Base-by-base conservation (phyloP, 1,140 invertebrate genomes). In the Yoshiicerus persimilis region DNA sequence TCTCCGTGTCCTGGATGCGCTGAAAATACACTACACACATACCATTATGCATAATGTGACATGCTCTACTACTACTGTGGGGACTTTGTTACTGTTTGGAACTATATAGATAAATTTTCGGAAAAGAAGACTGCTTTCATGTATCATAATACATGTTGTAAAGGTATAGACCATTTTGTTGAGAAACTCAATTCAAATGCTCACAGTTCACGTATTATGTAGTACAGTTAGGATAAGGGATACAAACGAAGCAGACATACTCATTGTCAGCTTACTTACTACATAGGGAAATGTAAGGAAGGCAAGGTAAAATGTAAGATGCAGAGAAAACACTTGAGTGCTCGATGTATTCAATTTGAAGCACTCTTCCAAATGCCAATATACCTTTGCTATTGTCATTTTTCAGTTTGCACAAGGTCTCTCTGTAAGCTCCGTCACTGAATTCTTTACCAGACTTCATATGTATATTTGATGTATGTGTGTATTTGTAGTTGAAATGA, bases 261-360 rank as follows among this genome's bases (percentile, higher is more conserved):
- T n/a, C n/a, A n/a, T n/a, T n/a, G n/a, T n/a, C n/a, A n/a, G n/a
- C n/a, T n/a, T 25, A 16, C 27, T 30, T 13, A 70, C 27, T 70
- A 32, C 66, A 70, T 70, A 70, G 66, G 30, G 38, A 87, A 62
- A 84, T 25, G 47, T 30, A 39, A 87, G 56, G 80, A 86, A 83
- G 38, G 66, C 66, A 66, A 84, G 75, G 84, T 80, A 80, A 84
- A 88, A 89, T 84, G 89, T 89, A 89, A 89, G 87, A 90, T 86
- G 89, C 25, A 90, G 86, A 90, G 89, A 90, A 90, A 90, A 90
- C 89, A 90, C 89, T 90, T 89, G 84, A 89, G 32, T 88, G 86
- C 20, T 90, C 66, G 85, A 90, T 88, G 89, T 90, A 90, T 90
- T 90, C 87, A 90, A 90, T 90, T 90, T 90, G 87, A 90, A 90